Percentiles rank a stretch among this genome's conserved stretches.
These are phyloP conservation scores for Himalopsyche anomala DNA, from an alignment of 2,888 invertebrate genomes.

Conservation along the genomic window DNA sequence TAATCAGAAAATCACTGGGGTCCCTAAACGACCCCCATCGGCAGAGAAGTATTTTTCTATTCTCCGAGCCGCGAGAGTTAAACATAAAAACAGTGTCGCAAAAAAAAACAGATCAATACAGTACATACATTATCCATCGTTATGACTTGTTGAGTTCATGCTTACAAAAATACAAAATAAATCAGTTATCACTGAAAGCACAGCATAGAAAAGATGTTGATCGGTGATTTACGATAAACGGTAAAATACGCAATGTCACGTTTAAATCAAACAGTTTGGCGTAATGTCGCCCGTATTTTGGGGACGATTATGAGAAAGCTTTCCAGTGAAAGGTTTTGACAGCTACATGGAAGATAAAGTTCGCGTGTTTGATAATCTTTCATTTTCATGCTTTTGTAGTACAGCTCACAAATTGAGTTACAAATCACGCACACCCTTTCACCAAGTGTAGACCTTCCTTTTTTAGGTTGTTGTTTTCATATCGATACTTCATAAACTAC, in stretches of 20 bases:
- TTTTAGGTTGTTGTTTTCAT: not conserved
- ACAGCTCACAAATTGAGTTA: slow-evolving; percentile 48
- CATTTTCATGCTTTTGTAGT: slow-evolving; percentile 41
- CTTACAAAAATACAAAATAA: not conserved
- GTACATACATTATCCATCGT: too few species aligned
- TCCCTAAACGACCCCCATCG: too few species aligned
- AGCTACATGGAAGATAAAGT: slow-evolving; percentile 38
- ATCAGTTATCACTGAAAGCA: not conserved
- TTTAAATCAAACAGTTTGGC: slow-evolving; percentile 37
- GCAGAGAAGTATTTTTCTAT: too few species aligned
- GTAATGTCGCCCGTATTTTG: slow-evolving; percentile 38
- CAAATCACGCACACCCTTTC: slow-evolving; percentile 47
- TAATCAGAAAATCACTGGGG: too few species aligned
- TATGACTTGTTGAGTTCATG: not conserved
- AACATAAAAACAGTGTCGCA: too few species aligned
- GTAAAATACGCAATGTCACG: slow-evolving; percentile 37
- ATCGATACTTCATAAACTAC: not conserved
- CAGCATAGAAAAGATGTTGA: not conserved
- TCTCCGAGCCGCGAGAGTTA: too few species aligned
- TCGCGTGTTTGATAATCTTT: slow-evolving; percentile 48
- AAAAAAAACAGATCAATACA: too few species aligned
- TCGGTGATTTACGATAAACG: not conserved
- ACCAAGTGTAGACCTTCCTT: slow-evolving; percentile 26
- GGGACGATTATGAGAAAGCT: slow-evolving; percentile 43
- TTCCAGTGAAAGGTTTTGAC: slow-evolving; percentile 45